phyloP scores from a whole-genome alignment of 2,113 vertebrate genomes.

The Zootoca vivipara region DNA sequence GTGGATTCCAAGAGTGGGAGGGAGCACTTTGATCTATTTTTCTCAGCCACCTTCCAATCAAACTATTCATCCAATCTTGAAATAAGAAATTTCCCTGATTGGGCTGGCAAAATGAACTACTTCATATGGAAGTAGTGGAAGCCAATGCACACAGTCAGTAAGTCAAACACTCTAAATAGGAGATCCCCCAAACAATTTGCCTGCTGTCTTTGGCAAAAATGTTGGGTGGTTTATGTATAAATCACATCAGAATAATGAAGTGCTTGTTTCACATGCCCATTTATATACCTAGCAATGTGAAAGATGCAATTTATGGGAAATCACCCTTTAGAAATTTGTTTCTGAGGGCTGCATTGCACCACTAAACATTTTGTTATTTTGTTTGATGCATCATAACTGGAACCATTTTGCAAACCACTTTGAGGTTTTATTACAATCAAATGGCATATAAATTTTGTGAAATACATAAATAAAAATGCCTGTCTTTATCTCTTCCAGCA shows the following conservation, averaged over 20 bases:
- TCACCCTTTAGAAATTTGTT: background rate
- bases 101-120: background rate
- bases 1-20: background rate
- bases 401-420: no score
- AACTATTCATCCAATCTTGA: no score
- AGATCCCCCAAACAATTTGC: background rate
- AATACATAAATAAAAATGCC: background rate
- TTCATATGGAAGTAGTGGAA: no score
- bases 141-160: background rate
- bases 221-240: background rate
- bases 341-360: background rate
- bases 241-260: background rate
- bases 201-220: background rate
- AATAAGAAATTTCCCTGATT: background rate
- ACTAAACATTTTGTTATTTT: background rate
- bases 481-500: constrained; percentile 76
- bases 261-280: background rate
- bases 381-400: constrained; percentile 13
- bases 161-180: background rate
- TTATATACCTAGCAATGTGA: background rate
- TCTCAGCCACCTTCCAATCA: background rate
- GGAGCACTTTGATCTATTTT: background rate
- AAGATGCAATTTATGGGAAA: background rate
- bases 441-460: no score
- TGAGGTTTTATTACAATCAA: no score